A percentile compares a stretch with the other conserved stretches of the same genome.
Conservation (phyloP, 2,113 vertebrate species). For the Alethe castanea region DNA sequence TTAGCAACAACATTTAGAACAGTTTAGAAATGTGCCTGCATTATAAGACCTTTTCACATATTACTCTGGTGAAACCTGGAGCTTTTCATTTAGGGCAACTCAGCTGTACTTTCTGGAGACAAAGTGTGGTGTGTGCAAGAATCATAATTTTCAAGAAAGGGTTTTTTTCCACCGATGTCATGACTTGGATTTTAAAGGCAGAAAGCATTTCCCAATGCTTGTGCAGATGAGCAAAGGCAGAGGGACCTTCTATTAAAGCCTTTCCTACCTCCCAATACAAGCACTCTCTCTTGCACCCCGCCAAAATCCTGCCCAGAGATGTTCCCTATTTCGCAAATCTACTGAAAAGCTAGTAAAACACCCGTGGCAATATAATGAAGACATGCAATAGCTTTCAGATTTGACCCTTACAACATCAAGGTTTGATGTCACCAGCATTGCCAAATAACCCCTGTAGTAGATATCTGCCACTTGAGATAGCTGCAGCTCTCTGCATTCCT, state of each 20-base stretch:
- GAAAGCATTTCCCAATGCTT: background rate
- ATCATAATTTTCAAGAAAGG: background rate
- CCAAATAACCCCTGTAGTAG: background rate
- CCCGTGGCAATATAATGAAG: background rate
- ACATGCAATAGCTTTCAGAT: background rate
- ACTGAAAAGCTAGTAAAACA: background rate
- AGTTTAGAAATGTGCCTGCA: background rate
- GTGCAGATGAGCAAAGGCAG: background rate
- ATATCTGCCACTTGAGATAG: accelerated
- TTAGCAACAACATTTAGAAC: background rate
- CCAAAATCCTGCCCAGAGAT: background rate
- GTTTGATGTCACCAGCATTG: background rate
- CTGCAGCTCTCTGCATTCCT: background rate
- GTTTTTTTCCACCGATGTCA: background rate
- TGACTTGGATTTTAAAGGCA: background rate
- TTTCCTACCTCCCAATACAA: background rate
- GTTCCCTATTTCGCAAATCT: background rate
- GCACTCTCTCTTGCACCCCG: background rate
- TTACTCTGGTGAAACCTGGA: background rate
- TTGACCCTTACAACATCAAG: background rate
- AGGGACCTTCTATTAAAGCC: background rate
- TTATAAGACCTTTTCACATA: background rate
- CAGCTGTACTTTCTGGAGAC: background rate
- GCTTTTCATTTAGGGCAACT: background rate
- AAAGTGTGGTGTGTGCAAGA: background rate